phyloP scores from a whole-genome alignment of 1,140 invertebrate species.

The Eurosta solidaginis region DNA sequence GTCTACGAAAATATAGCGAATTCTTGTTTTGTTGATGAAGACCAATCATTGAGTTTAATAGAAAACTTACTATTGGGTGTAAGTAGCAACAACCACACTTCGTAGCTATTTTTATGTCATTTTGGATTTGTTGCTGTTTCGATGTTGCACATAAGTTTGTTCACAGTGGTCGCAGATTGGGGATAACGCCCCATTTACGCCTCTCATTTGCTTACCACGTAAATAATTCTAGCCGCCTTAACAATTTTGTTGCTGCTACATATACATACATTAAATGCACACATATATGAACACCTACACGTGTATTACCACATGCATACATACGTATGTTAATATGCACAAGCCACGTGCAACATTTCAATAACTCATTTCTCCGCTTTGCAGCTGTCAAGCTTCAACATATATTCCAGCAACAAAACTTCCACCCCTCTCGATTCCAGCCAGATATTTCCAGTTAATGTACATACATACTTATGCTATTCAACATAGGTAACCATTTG shows the following conservation, averaged over 20 bases:
- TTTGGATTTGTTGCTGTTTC: constrained; percentile 1
- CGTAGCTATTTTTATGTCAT: not conserved
- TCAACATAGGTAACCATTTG: not conserved
- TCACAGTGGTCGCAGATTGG: not conserved
- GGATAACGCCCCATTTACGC: not conserved
- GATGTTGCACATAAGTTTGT: not conserved
- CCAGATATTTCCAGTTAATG: not conserved
- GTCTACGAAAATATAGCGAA: too few species aligned
- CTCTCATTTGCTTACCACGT: constrained; percentile 18
- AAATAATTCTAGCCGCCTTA: not conserved
- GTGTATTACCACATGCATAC: not conserved
- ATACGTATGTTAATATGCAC: not conserved
- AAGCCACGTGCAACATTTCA: constrained; percentile 26
- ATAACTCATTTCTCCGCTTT: constrained; percentile 13
- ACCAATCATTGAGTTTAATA: too few species aligned
- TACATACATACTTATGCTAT: not conserved
- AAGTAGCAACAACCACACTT: too few species aligned
- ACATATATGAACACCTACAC: not conserved
- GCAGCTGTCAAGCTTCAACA: not conserved
- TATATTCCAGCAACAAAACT: not conserved
- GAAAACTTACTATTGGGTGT: too few species aligned
- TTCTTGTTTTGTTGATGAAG: too few species aligned
- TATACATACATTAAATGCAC: not conserved
- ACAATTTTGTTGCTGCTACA: not conserved
- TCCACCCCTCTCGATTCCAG: not conserved